Base-by-base conservation (phyloP, 2,888 invertebrate species). In the Ptychoptera albimana region DNA sequence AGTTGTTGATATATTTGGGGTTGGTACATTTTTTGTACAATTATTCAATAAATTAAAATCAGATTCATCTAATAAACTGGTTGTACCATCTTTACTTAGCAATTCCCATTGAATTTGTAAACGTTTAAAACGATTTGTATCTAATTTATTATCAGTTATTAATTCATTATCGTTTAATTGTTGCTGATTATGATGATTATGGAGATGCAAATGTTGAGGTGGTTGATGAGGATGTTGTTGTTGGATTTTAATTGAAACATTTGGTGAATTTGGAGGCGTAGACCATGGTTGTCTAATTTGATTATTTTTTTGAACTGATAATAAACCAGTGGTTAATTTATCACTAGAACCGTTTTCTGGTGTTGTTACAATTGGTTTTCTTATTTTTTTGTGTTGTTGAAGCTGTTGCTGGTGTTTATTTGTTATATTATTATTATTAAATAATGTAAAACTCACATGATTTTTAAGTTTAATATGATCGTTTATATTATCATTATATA, bases 241-340 rank as follows among this genome's bases (percentile, higher is more conserved):
- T 23, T 23, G 23, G 7, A 23, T 23, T 23, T 23, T 69, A 57
- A 78, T 70, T 40, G 80, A 79, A 51, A 80, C 77, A 62, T 80
- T 80, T 40, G 82, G 81, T 37, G 82, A 82, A 61, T 82, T 82
- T 49, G 81, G 82, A 47, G 82, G 82, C 48, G 80, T 79, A 37
- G 71, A 66, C 47, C 74, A 66, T 54, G 37, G 37, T 34, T 55
- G 42, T 39, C 52, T 54, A 1, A 50, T 42, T 8, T 45, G 49
- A 23, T 23, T 23, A 23, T 23, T 23, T 23, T 23, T 23, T 23
- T 23, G 23, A 23, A 23, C 7, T 23, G 23, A 5, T 23, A 23
- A 23, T 7, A 23, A 23, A 23, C 23, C 23, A 23, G 23, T 7
- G 7, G 4, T 23, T 23, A 23, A 23, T 23, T 23, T 23, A 23